A percentile compares a stretch with the other conserved stretches of the same genome.
Evolutionary conservation across 2,113 vertebrate species (phyloP).

Genomic region (Tragelaphus scriptus): DNA sequence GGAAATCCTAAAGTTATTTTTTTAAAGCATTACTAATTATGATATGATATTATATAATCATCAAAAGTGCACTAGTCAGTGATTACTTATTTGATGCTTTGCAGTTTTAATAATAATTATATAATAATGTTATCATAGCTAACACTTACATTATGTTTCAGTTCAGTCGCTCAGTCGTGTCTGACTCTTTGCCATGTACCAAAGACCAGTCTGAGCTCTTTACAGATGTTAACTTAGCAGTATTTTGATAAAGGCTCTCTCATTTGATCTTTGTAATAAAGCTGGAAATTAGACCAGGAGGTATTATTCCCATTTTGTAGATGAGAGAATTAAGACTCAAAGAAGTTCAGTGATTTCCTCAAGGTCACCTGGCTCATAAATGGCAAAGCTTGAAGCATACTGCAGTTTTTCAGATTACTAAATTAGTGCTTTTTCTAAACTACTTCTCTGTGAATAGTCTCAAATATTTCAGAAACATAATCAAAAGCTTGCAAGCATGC

Average conservation of each 20-base stretch:
- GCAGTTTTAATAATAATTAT: background rate
- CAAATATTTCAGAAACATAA: background rate
- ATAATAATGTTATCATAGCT: background rate
- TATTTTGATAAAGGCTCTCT: background rate
- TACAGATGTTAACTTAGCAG: background rate
- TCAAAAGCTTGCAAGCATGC: background rate
- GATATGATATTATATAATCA: background rate
- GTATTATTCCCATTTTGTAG: background rate
- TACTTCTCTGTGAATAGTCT: background rate
- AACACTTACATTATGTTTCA: background rate
- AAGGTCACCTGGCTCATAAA: background rate
- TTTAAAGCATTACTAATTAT: background rate
- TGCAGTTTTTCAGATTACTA: background rate
- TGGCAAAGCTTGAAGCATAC: background rate
- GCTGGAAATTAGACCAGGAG: background rate
- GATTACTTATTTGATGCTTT: background rate
- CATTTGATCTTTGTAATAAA: background rate
- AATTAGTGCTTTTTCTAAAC: background rate
- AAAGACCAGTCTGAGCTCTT: background rate
- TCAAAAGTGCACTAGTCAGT: background rate
- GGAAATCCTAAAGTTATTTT: background rate
- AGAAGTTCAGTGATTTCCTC: background rate
- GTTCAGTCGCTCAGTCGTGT: no score
- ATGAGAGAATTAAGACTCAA: background rate
- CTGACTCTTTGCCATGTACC: background rate